These are phyloP conservation scores for Frankliniella fusca DNA, from an alignment of 2,888 invertebrate genomes.

Conservation along the genomic window DNA sequence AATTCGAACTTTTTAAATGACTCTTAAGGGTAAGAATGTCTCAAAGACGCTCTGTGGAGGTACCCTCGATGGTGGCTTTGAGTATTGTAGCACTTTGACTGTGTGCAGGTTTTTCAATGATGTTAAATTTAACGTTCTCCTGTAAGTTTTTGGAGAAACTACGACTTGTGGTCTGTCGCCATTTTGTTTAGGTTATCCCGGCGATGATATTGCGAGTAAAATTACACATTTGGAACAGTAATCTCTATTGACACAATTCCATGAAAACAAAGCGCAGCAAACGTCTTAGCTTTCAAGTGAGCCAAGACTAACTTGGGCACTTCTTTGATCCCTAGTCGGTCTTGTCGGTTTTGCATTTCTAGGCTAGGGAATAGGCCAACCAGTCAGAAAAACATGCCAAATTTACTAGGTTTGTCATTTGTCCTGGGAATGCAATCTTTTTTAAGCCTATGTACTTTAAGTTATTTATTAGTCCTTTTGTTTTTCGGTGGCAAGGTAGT, in stretches of 20 bases:
- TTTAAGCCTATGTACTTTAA: no score
- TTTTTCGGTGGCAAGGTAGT: no score
- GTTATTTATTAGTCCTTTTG: no score
- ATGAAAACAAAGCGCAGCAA: background rate
- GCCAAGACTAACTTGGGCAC: background rate
- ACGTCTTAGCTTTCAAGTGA: background rate
- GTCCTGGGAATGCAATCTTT: no score
- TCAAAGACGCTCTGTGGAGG: background rate
- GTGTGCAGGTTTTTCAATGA: background rate
- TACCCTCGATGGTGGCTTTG: no score
- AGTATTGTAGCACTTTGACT: background rate
- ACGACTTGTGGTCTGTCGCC: slow-evolving; percentile 15
- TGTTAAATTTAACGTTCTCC: background rate
- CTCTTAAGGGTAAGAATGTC: slow-evolving; percentile 4
- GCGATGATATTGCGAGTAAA: slow-evolving; percentile 14
- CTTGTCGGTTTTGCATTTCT: slow-evolving; percentile 18
- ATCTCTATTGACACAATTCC: slow-evolving; percentile 2
- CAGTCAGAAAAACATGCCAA: no score
- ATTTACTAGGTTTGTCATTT: no score
- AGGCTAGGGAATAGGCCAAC: slow-evolving; percentile 16
- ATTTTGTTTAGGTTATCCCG: slow-evolving; percentile 26
- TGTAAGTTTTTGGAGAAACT: slow-evolving; percentile 20
- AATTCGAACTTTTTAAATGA: slow-evolving; percentile 27
- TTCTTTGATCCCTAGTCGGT: background rate
- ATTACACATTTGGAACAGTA: background rate